Conservation (phyloP, 2,888 invertebrate genomes). For the Cosmopolites sordidus region DNA sequence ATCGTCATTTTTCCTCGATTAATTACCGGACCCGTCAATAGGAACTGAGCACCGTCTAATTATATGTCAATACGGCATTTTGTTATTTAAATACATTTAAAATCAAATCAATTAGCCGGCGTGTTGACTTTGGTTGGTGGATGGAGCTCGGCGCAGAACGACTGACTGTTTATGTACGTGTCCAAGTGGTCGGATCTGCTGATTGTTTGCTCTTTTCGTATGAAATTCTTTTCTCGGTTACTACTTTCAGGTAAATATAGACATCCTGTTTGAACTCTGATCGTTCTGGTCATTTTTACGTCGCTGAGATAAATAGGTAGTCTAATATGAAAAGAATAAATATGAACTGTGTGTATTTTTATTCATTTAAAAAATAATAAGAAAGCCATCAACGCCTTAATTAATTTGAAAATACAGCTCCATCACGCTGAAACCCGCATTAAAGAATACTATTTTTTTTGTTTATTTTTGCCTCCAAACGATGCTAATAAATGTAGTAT, state of each 20-base stretch:
- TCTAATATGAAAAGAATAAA: no score
- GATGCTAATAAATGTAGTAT: no score
- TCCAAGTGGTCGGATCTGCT: constrained; percentile 35
- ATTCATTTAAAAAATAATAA: no score
- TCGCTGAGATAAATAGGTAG: no score
- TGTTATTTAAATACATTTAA: constrained; percentile 40
- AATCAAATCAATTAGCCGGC: constrained; percentile 40
- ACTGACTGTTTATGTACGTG: constrained; percentile 37
- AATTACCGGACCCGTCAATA: constrained; percentile 2
- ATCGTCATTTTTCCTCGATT: background rate
- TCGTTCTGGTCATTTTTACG: background rate
- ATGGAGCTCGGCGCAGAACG: constrained; percentile 25
- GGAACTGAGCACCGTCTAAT: constrained; percentile 29
- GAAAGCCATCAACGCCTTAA: no score
- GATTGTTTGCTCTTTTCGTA: constrained; percentile 23
- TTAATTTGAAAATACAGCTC: no score
- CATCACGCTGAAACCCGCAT: no score
- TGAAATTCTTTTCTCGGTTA: background rate
- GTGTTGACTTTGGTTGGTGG: constrained; percentile 31
- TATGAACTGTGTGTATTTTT: no score
- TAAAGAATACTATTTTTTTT: no score
- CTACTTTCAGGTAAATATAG: background rate
- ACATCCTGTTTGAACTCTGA: background rate
- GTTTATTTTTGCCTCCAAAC: no score
- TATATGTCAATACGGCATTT: constrained; percentile 37